phyloP scores from a whole-genome alignment of 2,888 invertebrate genomes.

The Drosophila anomalata region DNA sequence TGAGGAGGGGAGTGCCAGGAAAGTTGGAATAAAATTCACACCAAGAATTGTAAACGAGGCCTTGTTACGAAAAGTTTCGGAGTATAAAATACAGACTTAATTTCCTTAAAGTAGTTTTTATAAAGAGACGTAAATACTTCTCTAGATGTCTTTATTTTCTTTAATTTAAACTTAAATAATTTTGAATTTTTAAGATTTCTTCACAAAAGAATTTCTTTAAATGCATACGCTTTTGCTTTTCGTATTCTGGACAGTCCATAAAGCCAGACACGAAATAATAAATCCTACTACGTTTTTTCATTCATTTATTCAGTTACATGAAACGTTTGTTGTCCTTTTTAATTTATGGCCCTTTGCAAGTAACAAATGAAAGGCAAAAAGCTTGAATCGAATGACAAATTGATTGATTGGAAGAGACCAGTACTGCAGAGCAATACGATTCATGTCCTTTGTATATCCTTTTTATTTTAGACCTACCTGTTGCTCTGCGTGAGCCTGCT shows the following conservation, averaged over 20 bases:
- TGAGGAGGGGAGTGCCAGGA: neutral
- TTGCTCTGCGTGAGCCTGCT: conserved; percentile 74
- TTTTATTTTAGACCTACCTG: conserved; percentile 61
- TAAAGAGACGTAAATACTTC: neutral
- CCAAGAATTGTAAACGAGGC: neutral
- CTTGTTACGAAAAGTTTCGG: neutral
- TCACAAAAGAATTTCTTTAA: neutral
- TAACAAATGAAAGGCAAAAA: conserved; percentile 19
- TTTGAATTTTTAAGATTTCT: neutral
- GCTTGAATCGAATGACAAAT: conserved; percentile 48
- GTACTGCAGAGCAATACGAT: conserved; percentile 2
- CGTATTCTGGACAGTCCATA: conserved; percentile 20
- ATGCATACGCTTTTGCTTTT: neutral
- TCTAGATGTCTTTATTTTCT: neutral
- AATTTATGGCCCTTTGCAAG: conserved; percentile 35
- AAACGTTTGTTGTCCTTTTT: conserved; percentile 20
- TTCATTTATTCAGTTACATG: conserved; percentile 19
- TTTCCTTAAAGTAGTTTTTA: neutral
- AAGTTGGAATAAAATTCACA: neutral
- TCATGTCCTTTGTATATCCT: conserved; percentile 12
- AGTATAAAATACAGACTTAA: neutral
- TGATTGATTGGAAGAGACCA: conserved; percentile 45
- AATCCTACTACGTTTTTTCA: conserved; percentile 9
- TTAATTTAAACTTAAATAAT: neutral
- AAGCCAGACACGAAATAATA: conserved; percentile 20